Conservation (phyloP, 2,113 vertebrate species). For the Desmodus rotundus region DNA sequence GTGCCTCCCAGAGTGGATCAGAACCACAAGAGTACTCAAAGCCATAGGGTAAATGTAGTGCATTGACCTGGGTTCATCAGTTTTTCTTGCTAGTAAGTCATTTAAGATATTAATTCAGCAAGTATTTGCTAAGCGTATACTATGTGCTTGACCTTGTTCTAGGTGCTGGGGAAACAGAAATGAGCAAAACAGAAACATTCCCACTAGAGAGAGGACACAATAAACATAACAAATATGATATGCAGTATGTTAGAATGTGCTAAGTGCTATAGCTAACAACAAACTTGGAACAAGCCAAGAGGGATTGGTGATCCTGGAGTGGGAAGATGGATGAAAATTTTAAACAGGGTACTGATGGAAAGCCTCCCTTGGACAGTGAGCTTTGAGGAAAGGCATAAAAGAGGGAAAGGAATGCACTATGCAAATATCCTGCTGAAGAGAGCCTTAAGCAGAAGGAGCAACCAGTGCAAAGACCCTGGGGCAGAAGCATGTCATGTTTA, state of each 20-base stretch:
- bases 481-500: background rate
- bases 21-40: background rate
- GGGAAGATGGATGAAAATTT: background rate
- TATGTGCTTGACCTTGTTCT: background rate
- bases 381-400: background rate
- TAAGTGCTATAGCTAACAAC: background rate
- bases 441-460: background rate
- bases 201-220: background rate
- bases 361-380: background rate
- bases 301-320: background rate
- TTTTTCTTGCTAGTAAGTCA: background rate
- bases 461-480: background rate
- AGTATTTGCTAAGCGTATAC: background rate
- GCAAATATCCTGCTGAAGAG: background rate
- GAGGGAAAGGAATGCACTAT: background rate
- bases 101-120: constrained; percentile 5
- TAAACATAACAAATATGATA: background rate
- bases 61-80: background rate
- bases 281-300: background rate
- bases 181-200: background rate
- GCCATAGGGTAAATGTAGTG: background rate
- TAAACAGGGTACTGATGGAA: background rate
- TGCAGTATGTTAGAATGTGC: background rate
- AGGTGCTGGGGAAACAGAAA: background rate
- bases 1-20: background rate